Evolutionary conservation across 2,888 invertebrate genomes (phyloP).

Genomic region (Germaria angustata): DNA sequence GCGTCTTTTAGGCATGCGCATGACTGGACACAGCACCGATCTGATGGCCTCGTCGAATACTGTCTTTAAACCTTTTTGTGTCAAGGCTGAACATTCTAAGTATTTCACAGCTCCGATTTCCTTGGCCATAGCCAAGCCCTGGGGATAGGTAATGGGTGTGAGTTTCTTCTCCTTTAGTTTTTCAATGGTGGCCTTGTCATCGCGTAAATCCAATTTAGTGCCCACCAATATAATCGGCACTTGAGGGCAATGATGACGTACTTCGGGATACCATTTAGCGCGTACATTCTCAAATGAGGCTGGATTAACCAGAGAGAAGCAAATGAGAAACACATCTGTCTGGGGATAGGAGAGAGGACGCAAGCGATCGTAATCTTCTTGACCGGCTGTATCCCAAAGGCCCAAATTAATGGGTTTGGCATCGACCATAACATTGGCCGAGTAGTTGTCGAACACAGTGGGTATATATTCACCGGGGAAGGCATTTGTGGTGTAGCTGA

Average conservation of each 20-base stretch:
- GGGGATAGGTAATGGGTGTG: slow-evolving; percentile 78
- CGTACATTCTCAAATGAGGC: slow-evolving; percentile 79
- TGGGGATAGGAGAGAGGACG: slow-evolving; percentile 78
- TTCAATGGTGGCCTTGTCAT: slow-evolving; percentile 78
- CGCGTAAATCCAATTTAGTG: slow-evolving; percentile 78
- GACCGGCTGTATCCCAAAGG: slow-evolving; percentile 79
- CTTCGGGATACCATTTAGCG: slow-evolving; percentile 79
- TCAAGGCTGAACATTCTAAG: slow-evolving; percentile 77
- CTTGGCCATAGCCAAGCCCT: slow-evolving; percentile 79
- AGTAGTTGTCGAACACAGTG: slow-evolving; percentile 79
- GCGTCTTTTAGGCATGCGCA: slow-evolving; percentile 72
- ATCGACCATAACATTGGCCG: slow-evolving; percentile 79
- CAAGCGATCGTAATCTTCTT: slow-evolving; percentile 78
- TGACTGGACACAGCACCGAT: slow-evolving; percentile 78
- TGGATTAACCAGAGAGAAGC: slow-evolving; percentile 78
- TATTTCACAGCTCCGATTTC: slow-evolving; percentile 78
- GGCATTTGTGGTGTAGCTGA: slow-evolving; percentile 79
- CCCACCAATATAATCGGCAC: slow-evolving; percentile 78
- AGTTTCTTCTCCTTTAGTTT: slow-evolving; percentile 78
- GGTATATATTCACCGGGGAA: slow-evolving; percentile 79
- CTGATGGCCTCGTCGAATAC: slow-evolving; percentile 79
- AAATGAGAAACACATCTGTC: slow-evolving; percentile 78
- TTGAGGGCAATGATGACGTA: slow-evolving; percentile 78
- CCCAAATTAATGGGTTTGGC: slow-evolving; percentile 78
- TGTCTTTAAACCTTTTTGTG: slow-evolving; percentile 78